Base-by-base conservation (phyloP, 2,888 invertebrate species). In the Trachelus troglodyta region DNA sequence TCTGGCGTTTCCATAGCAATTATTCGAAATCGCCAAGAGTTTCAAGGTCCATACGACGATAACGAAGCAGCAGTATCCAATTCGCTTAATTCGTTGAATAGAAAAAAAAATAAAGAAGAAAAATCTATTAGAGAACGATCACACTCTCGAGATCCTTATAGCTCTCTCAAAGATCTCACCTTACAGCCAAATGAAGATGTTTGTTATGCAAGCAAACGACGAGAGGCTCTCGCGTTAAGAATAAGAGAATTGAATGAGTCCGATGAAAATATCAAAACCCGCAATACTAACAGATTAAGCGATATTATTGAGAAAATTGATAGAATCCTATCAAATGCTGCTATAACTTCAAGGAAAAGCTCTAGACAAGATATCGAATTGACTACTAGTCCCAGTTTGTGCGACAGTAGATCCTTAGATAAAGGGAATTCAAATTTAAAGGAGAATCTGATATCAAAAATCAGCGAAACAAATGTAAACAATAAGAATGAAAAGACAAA, bases 231-330 rank as follows among this genome's bases (percentile, higher is more conserved):
- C 1, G 87, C 83, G 69, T 81, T 83, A 37, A 89, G 85, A 76
- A 80, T 89, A 1, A 85, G 85, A 31, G 85, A 83, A 71, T 82
- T 89, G 30, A 87, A 87, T 73, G 88, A 89, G 68, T 84, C 84
- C 1, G 87, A 88, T 4, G 83, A 86, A 30, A 84, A 83, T 71
- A 81, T 89, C 33, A 89, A 86, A 74, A 84, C 82, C 6, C 86
- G 83, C 34, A 90, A 87, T 73, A 83, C 88, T 23, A 87, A 80
- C 74, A 84, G 88, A 76, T 82, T 91, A 56, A 88, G 87, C 31
- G 87, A 84, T 35, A 90, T 91, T 11, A 91, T 90, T 31, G 89
- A 90, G 69, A 91, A 90, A 35, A 90, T 91, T 34, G 90, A 91
- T 68, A 85, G 84, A 33, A 90, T 91, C 40, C 80, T 91, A 12